Percentiles rank a stretch among this genome's conserved stretches.
Conservation (phyloP, 2,113 vertebrate species). For the Cyanocitta stelleri region DNA sequence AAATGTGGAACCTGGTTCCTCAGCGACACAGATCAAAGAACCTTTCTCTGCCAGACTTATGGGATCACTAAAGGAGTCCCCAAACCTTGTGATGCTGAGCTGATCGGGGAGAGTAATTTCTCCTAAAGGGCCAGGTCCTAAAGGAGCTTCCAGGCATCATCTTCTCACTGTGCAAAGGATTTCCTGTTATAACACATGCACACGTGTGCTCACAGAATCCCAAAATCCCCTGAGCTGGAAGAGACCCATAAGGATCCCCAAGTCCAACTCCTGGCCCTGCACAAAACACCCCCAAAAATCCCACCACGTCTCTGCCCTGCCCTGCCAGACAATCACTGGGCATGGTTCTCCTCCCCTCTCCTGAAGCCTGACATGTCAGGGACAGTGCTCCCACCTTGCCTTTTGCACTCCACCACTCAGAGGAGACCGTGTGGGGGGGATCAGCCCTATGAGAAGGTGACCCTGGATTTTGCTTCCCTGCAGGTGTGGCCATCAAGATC, state of each 20-base stretch:
- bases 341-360: background rate
- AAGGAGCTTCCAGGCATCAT: background rate
- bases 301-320: background rate
- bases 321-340: background rate
- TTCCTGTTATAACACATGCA: background rate
- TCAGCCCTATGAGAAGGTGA: background rate
- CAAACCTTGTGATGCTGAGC: background rate
- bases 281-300: background rate
- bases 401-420: background rate
- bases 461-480: background rate
- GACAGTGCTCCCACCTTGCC: background rate
- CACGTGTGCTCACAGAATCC: no score
- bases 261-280: background rate
- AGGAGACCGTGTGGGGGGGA: accelerated
- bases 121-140: background rate
- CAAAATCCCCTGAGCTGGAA: background rate
- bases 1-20: background rate
- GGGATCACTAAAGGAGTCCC: background rate
- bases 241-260: background rate
- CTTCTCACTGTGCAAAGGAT: background rate
- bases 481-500: constrained; percentile 81
- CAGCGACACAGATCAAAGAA: background rate
- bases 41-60: background rate
- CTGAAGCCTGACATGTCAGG: background rate
- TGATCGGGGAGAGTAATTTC: background rate